Base-by-base conservation (phyloP, 2,113 vertebrate genomes). In the Hucho hucho region DNA sequence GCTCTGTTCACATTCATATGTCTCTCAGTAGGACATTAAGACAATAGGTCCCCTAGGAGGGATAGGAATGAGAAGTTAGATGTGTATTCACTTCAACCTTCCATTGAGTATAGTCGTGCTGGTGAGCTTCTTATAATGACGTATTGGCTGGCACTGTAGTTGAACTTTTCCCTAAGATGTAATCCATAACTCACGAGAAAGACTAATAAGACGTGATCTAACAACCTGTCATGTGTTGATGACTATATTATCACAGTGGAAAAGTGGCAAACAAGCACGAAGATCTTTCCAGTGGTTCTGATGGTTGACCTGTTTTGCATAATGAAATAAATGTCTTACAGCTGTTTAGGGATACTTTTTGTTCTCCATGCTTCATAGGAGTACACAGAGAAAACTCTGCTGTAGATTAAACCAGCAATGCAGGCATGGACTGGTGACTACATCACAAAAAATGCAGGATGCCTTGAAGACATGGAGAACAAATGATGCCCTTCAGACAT, bases 361-460 rank as follows among this genome's bases (percentile, higher is more conserved):
- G 49, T n/a, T 28, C 66, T 74, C 65, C 12, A 1, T 69, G 69
- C 59, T 46, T 76, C 74, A 64, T 32, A 12, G 11, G 69, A 69
- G 72, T 66, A 61, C 22, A 79, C 76, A 74, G 69, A 47, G n/a
- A 13, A 65, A 7, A 4, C 24, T 64, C 64, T 66, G 28, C 7
- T 24, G n/a, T 49, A 24, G 32, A 83, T 81, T 43, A 75, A 16
- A 61, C 16, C 68, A 16, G 67, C 28, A 53, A 56, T 70, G 37
- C 70, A 68, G 70, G 61, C 70, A 65, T 24, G 63, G 72, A 70
- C 28, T 37, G 6, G 24, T 73, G 58, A 24, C 58, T 66, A 4
- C 5, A 7, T 73, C 56, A 77, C 75, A 78, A 79, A 78, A 73
- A 64, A 87, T 84, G 84, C 79, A 86, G 74, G 73, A 84, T 80